Conservation (phyloP, 1,140 invertebrate genomes). For the Ericerus pela region DNA sequence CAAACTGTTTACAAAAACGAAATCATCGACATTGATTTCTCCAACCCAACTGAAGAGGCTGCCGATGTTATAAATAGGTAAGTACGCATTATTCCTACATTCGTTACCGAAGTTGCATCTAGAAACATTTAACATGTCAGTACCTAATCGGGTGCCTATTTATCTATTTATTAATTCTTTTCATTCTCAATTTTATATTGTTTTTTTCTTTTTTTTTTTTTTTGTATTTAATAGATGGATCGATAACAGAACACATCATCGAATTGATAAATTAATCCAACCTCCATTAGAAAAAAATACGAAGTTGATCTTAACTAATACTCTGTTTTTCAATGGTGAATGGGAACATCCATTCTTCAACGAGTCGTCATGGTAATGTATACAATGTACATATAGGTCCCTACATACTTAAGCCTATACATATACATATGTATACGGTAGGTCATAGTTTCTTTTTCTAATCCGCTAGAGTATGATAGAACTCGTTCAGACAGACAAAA, state of each 20-base stretch:
- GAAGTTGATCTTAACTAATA: conserved; percentile 50
- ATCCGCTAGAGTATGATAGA: too few species aligned
- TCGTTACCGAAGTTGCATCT: too few species aligned
- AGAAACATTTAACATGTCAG: too few species aligned
- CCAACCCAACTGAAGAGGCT: background rate
- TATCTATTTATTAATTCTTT: too few species aligned
- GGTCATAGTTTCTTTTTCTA: too few species aligned
- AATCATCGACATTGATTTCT: background rate
- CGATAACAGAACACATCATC: conserved; percentile 40
- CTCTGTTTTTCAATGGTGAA: conserved; percentile 59
- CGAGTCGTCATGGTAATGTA: conserved; percentile 32
- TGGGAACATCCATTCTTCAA: conserved; percentile 53
- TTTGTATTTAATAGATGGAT: conserved; percentile 38
- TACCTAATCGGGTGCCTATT: too few species aligned
- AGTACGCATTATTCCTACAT: too few species aligned
- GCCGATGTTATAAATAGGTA: background rate
- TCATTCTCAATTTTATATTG: background rate
- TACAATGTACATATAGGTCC: background rate
- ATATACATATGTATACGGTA: too few species aligned
- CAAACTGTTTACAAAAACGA: background rate
- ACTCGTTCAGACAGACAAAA: too few species aligned
- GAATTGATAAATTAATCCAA: conserved; percentile 46
- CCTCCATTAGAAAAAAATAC: conserved; percentile 35
- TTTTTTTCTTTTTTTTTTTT: background rate
- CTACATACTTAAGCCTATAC: too few species aligned